phyloP scores from a whole-genome alignment of 1,140 invertebrate genomes.

The Brachionus plicatilis region DNA sequence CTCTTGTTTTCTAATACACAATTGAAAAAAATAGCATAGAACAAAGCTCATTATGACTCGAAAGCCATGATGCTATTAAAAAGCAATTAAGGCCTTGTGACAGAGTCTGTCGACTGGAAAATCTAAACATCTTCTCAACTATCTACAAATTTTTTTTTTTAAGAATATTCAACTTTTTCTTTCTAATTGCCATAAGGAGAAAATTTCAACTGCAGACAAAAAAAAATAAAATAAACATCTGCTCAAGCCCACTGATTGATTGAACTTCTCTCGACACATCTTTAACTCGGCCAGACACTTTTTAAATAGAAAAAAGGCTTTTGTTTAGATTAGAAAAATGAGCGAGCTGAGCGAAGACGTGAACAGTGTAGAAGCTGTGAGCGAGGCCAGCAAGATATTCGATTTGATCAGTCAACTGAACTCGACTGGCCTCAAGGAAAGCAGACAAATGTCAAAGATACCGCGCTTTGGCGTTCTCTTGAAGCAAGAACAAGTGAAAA shows the following conservation, averaged over 20 bases:
- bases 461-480: not conserved
- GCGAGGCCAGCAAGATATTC: not conserved
- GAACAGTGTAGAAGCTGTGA: not conserved
- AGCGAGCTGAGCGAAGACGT: not conserved
- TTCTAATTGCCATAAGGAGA: not conserved
- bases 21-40: not conserved
- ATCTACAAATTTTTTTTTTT: not conserved
- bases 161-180: no score
- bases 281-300: no score
- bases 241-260: no score
- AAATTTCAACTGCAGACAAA: not conserved
- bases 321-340: not conserved
- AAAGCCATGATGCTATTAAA: not conserved
- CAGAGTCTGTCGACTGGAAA: not conserved
- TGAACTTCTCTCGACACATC: no score
- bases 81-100: not conserved
- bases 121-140: not conserved
- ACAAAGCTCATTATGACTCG: not conserved
- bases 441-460: not conserved
- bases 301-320: no score
- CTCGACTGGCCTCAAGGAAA: not conserved
- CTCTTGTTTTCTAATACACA: not conserved
- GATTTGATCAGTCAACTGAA: constrained; percentile 8
- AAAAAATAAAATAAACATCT: not conserved
- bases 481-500: not conserved